phyloP scores from a whole-genome alignment of 53 echinoderm and acorn worm species.

The Patiria pectinifera region DNA sequence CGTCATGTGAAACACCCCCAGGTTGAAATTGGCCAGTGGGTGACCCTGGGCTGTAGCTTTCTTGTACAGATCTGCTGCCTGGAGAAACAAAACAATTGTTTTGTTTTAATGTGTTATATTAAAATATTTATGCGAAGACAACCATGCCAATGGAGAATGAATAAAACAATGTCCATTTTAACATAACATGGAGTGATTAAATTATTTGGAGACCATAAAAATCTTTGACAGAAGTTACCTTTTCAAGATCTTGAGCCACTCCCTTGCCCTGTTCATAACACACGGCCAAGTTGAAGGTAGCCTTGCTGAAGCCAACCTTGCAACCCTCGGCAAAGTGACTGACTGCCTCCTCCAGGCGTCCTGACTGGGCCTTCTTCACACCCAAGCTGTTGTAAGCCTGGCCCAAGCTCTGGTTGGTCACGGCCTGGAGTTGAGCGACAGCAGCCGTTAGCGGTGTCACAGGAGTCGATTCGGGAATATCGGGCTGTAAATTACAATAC shows the following conservation, averaged over 20 bases:
- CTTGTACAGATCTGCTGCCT: conserved; percentile 80
- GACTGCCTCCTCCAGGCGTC: conserved; percentile 71
- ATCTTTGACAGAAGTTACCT: conserved; percentile 55
- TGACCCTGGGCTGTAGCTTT: conserved; percentile 81
- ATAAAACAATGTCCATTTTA: too few relatives aligned
- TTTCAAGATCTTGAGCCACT: conserved; percentile 62
- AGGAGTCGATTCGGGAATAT: neutral
- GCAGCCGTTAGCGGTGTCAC: conserved; percentile 10
- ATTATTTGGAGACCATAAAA: too few relatives aligned
- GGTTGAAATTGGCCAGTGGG: conserved; percentile 80
- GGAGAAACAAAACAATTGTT: neutral
- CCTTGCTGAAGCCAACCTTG: conserved; percentile 75
- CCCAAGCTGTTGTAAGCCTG: conserved; percentile 80
- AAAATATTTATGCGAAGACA: too few relatives aligned
- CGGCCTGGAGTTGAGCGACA: conserved; percentile 25
- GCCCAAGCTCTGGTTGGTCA: conserved; percentile 68
- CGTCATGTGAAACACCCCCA: conserved; percentile 70
- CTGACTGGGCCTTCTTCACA: conserved; percentile 64
- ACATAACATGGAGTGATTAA: too few relatives aligned
- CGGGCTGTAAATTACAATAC: neutral
- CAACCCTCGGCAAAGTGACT: conserved; percentile 74
- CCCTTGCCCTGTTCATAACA: conserved; percentile 89
- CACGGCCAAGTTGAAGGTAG: conserved; percentile 86
- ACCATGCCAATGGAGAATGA: too few relatives aligned
- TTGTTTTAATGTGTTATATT: too few relatives aligned